phyloP scores from a whole-genome alignment of 2,888 invertebrate genomes.

The Lacanobia oleracea region DNA sequence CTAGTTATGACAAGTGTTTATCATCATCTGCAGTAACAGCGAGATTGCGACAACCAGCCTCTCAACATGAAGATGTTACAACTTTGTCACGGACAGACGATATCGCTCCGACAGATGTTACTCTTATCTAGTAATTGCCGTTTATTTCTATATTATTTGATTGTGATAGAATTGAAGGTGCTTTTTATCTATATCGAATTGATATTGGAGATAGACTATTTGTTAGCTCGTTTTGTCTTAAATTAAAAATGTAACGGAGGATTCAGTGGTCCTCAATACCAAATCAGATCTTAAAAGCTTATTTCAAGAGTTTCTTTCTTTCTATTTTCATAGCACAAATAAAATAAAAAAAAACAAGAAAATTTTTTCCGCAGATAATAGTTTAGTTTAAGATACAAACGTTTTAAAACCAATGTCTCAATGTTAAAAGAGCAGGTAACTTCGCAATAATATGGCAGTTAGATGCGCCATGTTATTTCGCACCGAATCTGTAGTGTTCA shows the following conservation, averaged over 20 bases:
- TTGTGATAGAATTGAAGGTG: slow-evolving; percentile 29
- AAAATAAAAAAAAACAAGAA: too few relatives aligned
- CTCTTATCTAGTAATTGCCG: slow-evolving; percentile 46
- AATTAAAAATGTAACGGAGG: background rate
- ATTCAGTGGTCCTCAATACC: background rate
- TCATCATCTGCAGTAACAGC: slow-evolving; percentile 63
- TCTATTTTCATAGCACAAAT: too few relatives aligned
- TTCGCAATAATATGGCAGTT: slow-evolving; percentile 47
- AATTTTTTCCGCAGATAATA: slow-evolving; percentile 7
- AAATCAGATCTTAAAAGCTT: background rate
- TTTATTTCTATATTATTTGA: slow-evolving; percentile 40
- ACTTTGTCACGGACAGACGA: slow-evolving; percentile 72
- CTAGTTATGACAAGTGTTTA: slow-evolving; percentile 66
- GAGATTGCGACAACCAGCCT: slow-evolving; percentile 67
- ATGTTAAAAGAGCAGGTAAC: slow-evolving; percentile 26
- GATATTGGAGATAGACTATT: slow-evolving; percentile 1
- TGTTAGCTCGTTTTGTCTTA: background rate
- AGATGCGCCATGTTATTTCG: slow-evolving; percentile 52
- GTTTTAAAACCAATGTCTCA: slow-evolving; percentile 39
- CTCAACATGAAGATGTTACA: slow-evolving; percentile 69
- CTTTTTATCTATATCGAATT: slow-evolving; percentile 31
- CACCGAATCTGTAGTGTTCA: slow-evolving; percentile 47
- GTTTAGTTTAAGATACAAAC: slow-evolving; percentile 15
- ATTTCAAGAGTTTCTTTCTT: background rate
- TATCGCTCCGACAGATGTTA: slow-evolving; percentile 55